A percentile compares a stretch with the other conserved stretches of the same genome.
These are phyloP conservation scores for Listronotus oregonensis DNA, from an alignment of 1,140 invertebrate species.

Conservation along the genomic window DNA sequence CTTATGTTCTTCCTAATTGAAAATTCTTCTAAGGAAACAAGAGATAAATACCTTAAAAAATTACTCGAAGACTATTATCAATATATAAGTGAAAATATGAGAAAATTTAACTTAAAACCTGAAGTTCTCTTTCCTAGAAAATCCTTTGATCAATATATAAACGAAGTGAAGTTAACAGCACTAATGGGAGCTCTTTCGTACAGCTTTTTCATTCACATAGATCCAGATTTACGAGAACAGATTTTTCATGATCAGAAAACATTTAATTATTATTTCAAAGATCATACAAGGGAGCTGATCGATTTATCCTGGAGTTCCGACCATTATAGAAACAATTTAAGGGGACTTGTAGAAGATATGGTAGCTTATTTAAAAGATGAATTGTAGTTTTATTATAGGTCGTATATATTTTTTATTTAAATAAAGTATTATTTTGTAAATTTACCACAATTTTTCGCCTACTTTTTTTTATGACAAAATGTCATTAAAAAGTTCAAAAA, in stretches of 20 bases:
- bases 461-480: too few species aligned
- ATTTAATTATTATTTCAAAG: conserved; percentile 12
- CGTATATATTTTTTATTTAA: too few species aligned
- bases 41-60: conserved; percentile 41
- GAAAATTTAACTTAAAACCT: conserved; percentile 11
- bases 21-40: conserved; percentile 39
- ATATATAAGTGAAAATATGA: background rate
- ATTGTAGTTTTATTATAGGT: too few species aligned
- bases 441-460: too few species aligned
- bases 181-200: conserved; percentile 5
- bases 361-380: background rate
- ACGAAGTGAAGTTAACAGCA: conserved; percentile 1
- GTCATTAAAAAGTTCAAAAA: too few species aligned
- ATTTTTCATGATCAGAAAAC: conserved; percentile 11
- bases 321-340: conserved; percentile 14
- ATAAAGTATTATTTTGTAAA: background rate
- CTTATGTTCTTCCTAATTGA: conserved; percentile 55
- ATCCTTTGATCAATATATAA: conserved; percentile 3
- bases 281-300: conserved; percentile 4
- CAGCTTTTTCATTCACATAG: background rate
- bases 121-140: conserved; percentile 11
- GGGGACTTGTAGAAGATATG: conserved; percentile 15
- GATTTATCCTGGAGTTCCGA: conserved; percentile 13
- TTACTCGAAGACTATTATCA: conserved; percentile 54
- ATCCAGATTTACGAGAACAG: conserved; percentile 27